Conservation (phyloP, 1,140 invertebrate genomes). For the Acromyrmex echinatior region DNA sequence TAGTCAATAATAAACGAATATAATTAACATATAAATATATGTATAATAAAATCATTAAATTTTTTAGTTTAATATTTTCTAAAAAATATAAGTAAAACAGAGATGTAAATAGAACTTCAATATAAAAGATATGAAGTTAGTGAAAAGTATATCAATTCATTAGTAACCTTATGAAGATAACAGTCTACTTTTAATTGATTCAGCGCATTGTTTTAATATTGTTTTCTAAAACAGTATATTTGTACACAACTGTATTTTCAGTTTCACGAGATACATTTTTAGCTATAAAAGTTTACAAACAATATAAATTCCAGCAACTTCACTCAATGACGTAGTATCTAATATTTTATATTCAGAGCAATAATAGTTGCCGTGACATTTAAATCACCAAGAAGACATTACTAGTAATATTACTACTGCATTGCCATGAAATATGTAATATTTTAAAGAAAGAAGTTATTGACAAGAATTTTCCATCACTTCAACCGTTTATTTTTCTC, state of each 20-base stretch:
- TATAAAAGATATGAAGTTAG: not conserved
- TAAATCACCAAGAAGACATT: conserved; percentile 36
- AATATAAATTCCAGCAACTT: conserved; percentile 21
- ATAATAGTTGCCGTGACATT: not conserved
- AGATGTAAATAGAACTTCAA: no score
- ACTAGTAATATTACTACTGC: not conserved
- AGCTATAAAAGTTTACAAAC: conserved; percentile 27
- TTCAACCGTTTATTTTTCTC: not conserved
- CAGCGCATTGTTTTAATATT: conserved; percentile 10
- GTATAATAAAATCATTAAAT: not conserved
- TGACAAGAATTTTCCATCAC: not conserved
- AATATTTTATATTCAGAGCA: conserved; percentile 18
- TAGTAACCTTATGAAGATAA: not conserved
- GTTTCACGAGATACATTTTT: not conserved
- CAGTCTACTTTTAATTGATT: conserved; percentile 22
- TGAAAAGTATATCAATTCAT: not conserved
- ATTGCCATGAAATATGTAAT: conserved; percentile 12
- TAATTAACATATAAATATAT: not conserved
- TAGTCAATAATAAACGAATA: not conserved
- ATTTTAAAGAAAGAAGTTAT: conserved; percentile 20
- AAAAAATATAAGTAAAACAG: not conserved
- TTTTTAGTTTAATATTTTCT: not conserved
- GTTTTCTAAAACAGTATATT: not conserved
- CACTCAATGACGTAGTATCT: conserved; percentile 26
- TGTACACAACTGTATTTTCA: not conserved